A percentile compares a stretch with the other conserved stretches of the same genome.
phyloP scores from a whole-genome alignment of 2,888 invertebrate species.

The Pasiphila rectangulata region DNA sequence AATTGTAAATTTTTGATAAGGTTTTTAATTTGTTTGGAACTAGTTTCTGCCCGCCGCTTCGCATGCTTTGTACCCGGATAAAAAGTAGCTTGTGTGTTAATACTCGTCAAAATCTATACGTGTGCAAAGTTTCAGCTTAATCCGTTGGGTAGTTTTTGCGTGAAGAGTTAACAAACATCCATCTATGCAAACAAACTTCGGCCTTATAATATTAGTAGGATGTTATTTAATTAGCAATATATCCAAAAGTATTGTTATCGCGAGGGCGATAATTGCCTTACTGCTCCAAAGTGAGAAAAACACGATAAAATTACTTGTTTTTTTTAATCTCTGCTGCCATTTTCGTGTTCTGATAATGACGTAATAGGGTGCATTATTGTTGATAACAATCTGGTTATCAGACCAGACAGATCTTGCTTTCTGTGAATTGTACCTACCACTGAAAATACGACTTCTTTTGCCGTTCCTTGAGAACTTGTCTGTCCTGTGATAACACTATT shows the following conservation, averaged over 20 bases:
- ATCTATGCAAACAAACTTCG: too few species aligned
- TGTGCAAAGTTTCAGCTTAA: too few species aligned
- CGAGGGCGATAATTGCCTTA: slow-evolving; percentile 7
- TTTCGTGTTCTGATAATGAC: slow-evolving; percentile 24
- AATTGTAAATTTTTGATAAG: too few species aligned
- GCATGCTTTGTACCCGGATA: too few species aligned
- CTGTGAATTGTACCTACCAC: slow-evolving; percentile 11
- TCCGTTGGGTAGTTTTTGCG: too few species aligned
- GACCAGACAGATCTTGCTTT: slow-evolving; percentile 25
- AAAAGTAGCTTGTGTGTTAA: too few species aligned
- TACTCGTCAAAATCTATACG: too few species aligned
- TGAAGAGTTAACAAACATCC: too few species aligned
- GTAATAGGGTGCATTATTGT: slow-evolving; percentile 25
- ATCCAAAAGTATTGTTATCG: not conserved
- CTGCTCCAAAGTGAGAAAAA: slow-evolving; percentile 29
- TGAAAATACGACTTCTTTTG: not conserved
- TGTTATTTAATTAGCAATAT: too few species aligned
- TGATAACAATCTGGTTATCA: slow-evolving; percentile 25
- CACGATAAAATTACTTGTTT: slow-evolving; percentile 14
- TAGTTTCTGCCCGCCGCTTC: too few species aligned
- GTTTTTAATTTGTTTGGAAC: too few species aligned
- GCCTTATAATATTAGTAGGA: too few species aligned
- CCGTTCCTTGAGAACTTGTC: not conserved
- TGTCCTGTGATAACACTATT: not conserved
- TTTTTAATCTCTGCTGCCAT: slow-evolving; percentile 14